Evolutionary conservation across 2,888 invertebrate species (phyloP).

Genomic region (Cetonia aurata): DNA sequence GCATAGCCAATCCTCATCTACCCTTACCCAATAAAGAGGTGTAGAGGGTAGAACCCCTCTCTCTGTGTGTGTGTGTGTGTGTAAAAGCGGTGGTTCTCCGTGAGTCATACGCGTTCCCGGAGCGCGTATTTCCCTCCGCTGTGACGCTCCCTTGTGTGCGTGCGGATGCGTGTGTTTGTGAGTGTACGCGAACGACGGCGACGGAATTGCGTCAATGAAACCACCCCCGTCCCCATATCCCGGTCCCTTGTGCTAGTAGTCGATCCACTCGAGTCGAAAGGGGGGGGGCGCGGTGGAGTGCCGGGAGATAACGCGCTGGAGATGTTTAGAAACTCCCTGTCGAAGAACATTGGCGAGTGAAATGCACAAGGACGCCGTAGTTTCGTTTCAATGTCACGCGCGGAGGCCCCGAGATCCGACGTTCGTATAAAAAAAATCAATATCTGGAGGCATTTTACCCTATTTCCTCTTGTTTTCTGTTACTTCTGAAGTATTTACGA

Average conservation of each 20-base stretch:
- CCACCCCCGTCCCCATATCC: neutral
- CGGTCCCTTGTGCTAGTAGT: neutral
- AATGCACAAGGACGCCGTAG: neutral
- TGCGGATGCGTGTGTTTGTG: slow-evolving; percentile 40
- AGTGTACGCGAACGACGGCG: slow-evolving; percentile 25
- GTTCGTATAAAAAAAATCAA: slow-evolving; percentile 25
- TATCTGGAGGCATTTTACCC: slow-evolving; percentile 15
- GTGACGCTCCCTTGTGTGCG: slow-evolving; percentile 40
- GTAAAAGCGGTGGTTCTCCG: slow-evolving; percentile 5
- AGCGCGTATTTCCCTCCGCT: slow-evolving; percentile 53
- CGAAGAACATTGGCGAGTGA: too few relatives aligned
- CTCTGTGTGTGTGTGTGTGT: neutral
- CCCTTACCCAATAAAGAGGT: slow-evolving; percentile 59
- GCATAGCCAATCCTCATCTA: slow-evolving; percentile 63
- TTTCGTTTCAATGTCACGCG: slow-evolving; percentile 38
- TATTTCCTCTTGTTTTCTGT: slow-evolving; percentile 2
- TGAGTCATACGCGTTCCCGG: slow-evolving; percentile 62
- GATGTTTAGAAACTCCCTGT: too few relatives aligned
- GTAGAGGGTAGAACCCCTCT: slow-evolving; percentile 56
- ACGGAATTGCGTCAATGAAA: slow-evolving; percentile 47
- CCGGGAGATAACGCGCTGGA: too few relatives aligned
- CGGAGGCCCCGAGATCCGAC: slow-evolving; percentile 26
- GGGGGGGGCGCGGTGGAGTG: neutral
- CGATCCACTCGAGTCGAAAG: neutral
- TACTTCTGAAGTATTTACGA: too few relatives aligned